Conservation (phyloP, 2,797 vertebrate species). For the Coccyzus lansbergi region DNA sequence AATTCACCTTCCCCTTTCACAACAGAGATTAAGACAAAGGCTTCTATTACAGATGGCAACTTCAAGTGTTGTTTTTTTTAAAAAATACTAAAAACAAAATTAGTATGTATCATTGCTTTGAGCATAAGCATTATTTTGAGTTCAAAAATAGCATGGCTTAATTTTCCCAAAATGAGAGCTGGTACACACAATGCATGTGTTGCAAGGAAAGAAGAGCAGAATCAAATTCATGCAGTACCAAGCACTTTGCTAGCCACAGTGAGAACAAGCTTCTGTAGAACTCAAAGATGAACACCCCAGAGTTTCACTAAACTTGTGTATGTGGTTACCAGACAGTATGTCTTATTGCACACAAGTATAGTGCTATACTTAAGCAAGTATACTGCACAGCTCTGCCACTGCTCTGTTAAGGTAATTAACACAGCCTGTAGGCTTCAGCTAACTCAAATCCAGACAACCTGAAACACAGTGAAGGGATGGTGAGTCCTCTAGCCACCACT, state of each 20-base stretch:
- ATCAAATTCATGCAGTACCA: neutral
- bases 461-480: neutral
- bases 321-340: neutral
- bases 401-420: neutral
- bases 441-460: fast-evolving
- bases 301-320: neutral
- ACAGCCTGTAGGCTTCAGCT: neutral
- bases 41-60: neutral
- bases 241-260: neutral
- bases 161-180: neutral
- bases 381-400: too few species aligned
- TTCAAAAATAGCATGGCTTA: neutral
- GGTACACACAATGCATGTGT: fast-evolving
- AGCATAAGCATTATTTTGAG: neutral
- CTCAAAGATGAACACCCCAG: neutral
- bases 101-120: neutral
- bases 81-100: neutral
- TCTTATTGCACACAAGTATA: neutral
- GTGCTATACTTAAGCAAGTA: fast-evolving
- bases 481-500: neutral
- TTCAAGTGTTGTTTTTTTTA: neutral
- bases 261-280: neutral
- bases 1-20: neutral
- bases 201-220: neutral
- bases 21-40: neutral